phyloP scores from a whole-genome alignment of 2,113 vertebrate genomes.

The Dascyllus trimaculatus region DNA sequence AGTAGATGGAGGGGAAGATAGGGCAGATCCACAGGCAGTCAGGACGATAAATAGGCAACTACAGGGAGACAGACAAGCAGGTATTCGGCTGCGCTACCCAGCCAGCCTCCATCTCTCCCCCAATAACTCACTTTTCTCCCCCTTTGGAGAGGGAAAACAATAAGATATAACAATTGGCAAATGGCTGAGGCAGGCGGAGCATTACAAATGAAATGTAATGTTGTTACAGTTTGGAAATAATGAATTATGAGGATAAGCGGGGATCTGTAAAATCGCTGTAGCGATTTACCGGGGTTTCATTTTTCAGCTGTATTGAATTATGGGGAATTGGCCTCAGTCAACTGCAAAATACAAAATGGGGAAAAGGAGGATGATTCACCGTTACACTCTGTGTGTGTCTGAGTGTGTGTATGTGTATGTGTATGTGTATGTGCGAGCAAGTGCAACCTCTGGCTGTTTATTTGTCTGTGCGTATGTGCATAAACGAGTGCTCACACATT shows the following conservation, averaged over 20 bases:
- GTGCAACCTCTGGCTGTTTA: slow-evolving; percentile 51
- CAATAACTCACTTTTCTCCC: slow-evolving; percentile 79
- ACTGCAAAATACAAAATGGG: slow-evolving; percentile 79
- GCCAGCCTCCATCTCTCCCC: slow-evolving; percentile 62
- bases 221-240: slow-evolving; percentile 83
- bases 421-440: slow-evolving; percentile 37
- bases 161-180: slow-evolving; percentile 81
- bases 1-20: slow-evolving; percentile 34
- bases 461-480: slow-evolving; percentile 48
- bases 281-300: slow-evolving; percentile 80
- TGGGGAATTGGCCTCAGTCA: slow-evolving; percentile 82
- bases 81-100: slow-evolving; percentile 33
- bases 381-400: slow-evolving; percentile 31
- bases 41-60: slow-evolving; percentile 30
- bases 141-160: slow-evolving; percentile 75
- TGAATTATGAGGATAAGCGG: slow-evolving; percentile 83
- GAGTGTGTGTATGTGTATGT: slow-evolving; percentile 40
- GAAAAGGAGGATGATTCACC: slow-evolving; percentile 73
- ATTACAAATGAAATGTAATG: slow-evolving; percentile 83
- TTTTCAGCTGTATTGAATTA: slow-evolving; percentile 84
- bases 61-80: slow-evolving; percentile 36
- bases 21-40: slow-evolving; percentile 24
- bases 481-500: slow-evolving; percentile 37
- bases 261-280: slow-evolving; percentile 82
- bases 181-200: slow-evolving; percentile 79